Evolutionary conservation across 2,888 invertebrate species (phyloP), one percentile per base, ranked within the genome.

Genomic region (Anthrax anthrax): DNA sequence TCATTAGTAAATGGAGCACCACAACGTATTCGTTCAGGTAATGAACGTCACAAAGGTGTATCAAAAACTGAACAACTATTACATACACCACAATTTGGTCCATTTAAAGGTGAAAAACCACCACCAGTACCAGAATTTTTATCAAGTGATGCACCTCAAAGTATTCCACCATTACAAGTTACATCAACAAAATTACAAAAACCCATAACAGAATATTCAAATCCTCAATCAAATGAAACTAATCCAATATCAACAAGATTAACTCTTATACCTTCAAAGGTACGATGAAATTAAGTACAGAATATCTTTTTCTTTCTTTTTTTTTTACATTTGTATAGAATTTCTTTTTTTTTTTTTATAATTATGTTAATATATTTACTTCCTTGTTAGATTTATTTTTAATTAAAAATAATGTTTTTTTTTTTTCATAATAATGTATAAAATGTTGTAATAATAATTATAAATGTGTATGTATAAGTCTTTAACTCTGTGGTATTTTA

Each of bases 51-150:
- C 3, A 50, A 48, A 18, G 65, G 65, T 43, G 59, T 69, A 4
- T 72, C 70, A 1, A 72, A 74, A 50, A 69, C 78, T 0, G 76
- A 81, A 46, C 67, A 78, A 37, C 65, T 82, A 2, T 77, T 76
- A 55, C 75, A 75, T 23, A 65, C 65, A 3, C 85, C 86, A 2
- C 86, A 86, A 59, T 83, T 82, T 54, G 80, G 78, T 1, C 80
- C 80, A 3, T 86, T 80, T 55, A 77, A 72, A 56, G 86, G 85
- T 1, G 82, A 85, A 58, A 72, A 82, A 8, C 84, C 85, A 10
- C 78, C 78, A 2, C 63, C 74, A 39, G 66, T 74, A 27, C 67
- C 72, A 1, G 67, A 69, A 18, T 68, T 71, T 48, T 57, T 71
- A 17, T 57, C 65, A 9, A 66, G 65, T 3, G 58, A 59, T 34